Base-by-base conservation (phyloP, 2,888 invertebrate species). In the Polyommatus iphigenia region DNA sequence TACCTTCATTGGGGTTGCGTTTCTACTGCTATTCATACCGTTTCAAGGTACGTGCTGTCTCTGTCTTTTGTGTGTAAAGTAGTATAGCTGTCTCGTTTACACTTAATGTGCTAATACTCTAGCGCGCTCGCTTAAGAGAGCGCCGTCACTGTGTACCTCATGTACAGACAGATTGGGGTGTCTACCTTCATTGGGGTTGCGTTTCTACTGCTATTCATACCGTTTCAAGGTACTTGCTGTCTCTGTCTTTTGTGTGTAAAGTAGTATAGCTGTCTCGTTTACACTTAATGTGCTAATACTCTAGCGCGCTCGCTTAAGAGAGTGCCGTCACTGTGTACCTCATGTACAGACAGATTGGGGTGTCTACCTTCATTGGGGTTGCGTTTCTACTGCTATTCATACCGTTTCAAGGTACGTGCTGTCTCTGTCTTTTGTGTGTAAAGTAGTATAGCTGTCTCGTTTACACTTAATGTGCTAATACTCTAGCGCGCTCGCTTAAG, bases 301-400 rank as follows among this genome's bases (percentile, higher is more conserved):
- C 29, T 71, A 32, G 32, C 18, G 10, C 32, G 6, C 71, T 32
- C 29, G 1, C 0, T 86, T 98, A 0, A n/a, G 97, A 98, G 89
- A 96, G 97, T 20, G 85, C 96, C 0, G 95, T 97, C 67, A 96
- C 97, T n/a, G 95, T 97, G 3, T 96, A 95, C 84, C 95, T 98
- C 13, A 96, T 71, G 95, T 97, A 96, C 83, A 82, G 89, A 1
- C 92, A 95, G 86, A 95, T 96, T 1, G 95, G 95, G 0, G 89
- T 94, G 0, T 94, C 96, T 0, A 94, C 95, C 0, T 83, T 96
- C 0, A 91, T 96, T 8, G 96, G 96, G 0, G 95, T 96, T 0
- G 93, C 95, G 0, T 94, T 95, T 29, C 84, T 96, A 18, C 85
- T 96, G 3, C 85, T 95, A 82, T 95, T 96, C 80, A 96, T 96